These are phyloP conservation scores for Oxyura jamaicensis DNA, from an alignment of 2,113 vertebrate species.

Conservation along the genomic window DNA sequence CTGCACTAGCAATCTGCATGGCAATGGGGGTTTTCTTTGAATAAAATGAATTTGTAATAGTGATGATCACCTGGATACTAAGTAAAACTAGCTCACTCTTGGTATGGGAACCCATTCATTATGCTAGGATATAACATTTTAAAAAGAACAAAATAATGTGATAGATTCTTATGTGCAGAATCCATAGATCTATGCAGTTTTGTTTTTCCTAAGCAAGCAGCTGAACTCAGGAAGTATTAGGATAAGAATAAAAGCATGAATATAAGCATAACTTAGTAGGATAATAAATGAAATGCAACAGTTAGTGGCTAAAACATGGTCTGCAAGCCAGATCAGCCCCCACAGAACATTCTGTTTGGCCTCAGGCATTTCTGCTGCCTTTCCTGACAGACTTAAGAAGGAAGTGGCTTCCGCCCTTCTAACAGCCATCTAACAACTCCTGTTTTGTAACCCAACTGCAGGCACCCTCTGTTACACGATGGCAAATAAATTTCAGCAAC, in stretches of 20 bases:
- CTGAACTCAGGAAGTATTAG: neutral
- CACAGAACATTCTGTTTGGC: neutral
- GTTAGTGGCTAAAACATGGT: neutral
- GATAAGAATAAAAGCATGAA: neutral
- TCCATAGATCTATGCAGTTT: neutral
- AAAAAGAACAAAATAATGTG: neutral
- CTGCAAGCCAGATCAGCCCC: neutral
- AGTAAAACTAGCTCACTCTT: neutral
- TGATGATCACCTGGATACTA: neutral
- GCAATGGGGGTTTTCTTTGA: neutral
- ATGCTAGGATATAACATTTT: neutral
- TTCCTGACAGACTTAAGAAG: neutral
- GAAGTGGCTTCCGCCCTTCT: neutral
- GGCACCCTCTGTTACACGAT: neutral
- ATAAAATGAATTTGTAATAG: neutral
- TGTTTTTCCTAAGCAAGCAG: neutral
- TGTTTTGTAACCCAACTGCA: neutral
- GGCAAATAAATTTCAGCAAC: neutral
- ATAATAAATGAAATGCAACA: neutral
- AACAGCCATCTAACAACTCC: neutral
- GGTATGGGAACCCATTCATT: neutral
- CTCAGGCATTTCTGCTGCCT: neutral
- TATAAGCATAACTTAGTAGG: neutral
- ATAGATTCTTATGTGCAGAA: neutral
- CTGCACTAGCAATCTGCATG: neutral